Evolutionary conservation across 2,797 vertebrate species (phyloP).

Genomic region (Cossypha dichroa): DNA sequence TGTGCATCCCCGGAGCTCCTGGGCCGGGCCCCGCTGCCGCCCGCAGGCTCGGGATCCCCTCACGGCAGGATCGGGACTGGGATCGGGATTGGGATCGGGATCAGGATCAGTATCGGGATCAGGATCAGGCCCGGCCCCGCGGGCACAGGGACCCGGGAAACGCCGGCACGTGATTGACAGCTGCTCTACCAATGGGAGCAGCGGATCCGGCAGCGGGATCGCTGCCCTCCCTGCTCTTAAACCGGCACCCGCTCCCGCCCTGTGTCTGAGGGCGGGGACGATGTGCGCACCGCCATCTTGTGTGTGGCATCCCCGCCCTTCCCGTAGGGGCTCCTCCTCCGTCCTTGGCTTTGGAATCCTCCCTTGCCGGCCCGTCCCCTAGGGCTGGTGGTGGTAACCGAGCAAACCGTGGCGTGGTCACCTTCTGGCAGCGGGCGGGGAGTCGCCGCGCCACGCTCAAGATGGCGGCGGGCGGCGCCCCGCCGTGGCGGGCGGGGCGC

Average conservation of each 20-base stretch:
- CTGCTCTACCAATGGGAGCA: background rate
- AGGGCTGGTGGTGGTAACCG: rapidly evolving
- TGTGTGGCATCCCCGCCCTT: slow-evolving; percentile 51
- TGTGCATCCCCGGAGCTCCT: rapidly evolving
- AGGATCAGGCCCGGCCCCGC: background rate
- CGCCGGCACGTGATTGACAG: background rate
- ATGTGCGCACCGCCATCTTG: slow-evolving; percentile 49
- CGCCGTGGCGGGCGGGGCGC: slow-evolving; percentile 19
- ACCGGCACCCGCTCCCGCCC: background rate
- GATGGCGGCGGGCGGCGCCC: slow-evolving; percentile 60
- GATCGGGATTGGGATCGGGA: too few species aligned
- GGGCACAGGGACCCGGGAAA: background rate
- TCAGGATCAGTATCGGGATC: too few species aligned
- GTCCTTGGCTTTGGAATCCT: rapidly evolving
- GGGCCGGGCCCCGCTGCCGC: background rate
- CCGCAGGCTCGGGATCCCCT: rapidly evolving
- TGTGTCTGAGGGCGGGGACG: background rate
- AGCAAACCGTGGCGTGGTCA: rapidly evolving
- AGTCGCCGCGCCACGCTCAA: slow-evolving; percentile 67
- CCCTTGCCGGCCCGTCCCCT: rapidly evolving
- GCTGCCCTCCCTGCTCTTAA: rapidly evolving
- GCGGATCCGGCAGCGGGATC: background rate
- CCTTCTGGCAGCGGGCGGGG: rapidly evolving
- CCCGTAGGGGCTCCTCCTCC: background rate
- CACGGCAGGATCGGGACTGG: too few species aligned